Evolutionary conservation across 92 coral and sea anemone species (phyloP).

Genomic region (Zoanthus sociatus): DNA sequence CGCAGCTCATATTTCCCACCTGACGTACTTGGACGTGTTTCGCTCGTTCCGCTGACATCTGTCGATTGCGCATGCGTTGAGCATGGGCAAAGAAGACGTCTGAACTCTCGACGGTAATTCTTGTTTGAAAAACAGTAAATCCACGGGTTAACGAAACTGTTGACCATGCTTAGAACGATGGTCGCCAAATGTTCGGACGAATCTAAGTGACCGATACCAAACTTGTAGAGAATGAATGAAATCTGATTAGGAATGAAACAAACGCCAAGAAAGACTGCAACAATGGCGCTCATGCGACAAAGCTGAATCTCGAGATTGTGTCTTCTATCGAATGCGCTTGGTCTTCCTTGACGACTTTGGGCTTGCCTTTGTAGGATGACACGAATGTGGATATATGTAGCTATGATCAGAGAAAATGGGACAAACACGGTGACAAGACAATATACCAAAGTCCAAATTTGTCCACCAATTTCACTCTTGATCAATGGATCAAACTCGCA

Average conservation of each 20-base stretch:
- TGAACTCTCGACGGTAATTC: background rate
- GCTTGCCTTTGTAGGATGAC: background rate
- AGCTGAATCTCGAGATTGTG: constrained; percentile 10
- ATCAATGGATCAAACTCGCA: constrained; percentile 6
- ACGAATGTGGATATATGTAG: constrained; percentile 25
- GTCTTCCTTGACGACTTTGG: background rate
- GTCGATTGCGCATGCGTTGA: background rate
- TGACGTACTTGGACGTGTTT: background rate
- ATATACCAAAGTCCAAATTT: constrained; percentile 4
- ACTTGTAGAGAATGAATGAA: constrained; percentile 11
- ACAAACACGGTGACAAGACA: constrained; percentile 6
- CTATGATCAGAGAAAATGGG: constrained; percentile 3
- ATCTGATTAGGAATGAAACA: constrained; percentile 23
- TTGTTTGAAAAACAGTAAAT: constrained; percentile 12
- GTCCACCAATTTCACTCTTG: constrained; percentile 5
- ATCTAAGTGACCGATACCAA: background rate
- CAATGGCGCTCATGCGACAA: constrained; percentile 13
- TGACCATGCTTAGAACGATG: constrained; percentile 15
- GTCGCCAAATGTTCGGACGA: background rate
- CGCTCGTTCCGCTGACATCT: background rate
- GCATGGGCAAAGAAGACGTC: constrained; percentile 2
- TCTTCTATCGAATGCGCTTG: background rate
- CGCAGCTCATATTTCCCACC: background rate
- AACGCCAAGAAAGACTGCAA: background rate
- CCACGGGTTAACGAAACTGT: constrained; percentile 14